These are phyloP conservation scores for Tapirus terrestris DNA, from an alignment of 2,113 vertebrate species.

Conservation along the genomic window DNA sequence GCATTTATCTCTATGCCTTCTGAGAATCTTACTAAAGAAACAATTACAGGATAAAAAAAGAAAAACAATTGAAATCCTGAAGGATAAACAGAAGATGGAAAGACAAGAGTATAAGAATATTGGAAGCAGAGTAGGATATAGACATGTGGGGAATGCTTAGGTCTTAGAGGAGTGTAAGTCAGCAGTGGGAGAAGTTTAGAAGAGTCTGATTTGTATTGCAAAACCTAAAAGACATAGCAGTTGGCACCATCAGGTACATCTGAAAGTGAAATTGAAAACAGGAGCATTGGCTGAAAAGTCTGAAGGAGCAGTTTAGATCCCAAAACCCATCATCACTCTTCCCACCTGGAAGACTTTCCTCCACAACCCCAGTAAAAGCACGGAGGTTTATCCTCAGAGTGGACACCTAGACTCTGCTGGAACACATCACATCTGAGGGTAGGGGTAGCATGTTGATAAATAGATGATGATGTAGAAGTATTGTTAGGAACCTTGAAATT, in stretches of 20 bases:
- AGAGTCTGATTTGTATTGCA: neutral
- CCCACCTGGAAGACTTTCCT: neutral
- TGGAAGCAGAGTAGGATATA: neutral
- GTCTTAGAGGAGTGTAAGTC: neutral
- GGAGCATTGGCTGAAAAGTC: neutral
- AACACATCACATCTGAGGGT: neutral
- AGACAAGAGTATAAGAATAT: neutral
- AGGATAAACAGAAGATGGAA: constrained; percentile 14
- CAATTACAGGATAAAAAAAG: neutral
- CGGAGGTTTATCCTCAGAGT: neutral
- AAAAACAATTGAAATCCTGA: neutral
- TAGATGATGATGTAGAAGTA: neutral
- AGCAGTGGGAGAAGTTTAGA: neutral
- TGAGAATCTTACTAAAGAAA: constrained; percentile 11
- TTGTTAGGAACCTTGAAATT: neutral
- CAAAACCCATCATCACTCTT: neutral
- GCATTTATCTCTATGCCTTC: neutral
- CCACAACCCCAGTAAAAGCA: neutral
- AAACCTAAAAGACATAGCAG: neutral
- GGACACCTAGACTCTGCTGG: neutral
- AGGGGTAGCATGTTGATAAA: neutral
- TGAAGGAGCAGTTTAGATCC: neutral
- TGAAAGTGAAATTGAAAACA: neutral
- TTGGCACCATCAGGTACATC: neutral
- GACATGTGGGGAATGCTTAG: neutral